Base-by-base conservation (phyloP, 2,888 invertebrate species). In the Dicyrtomina minuta region DNA sequence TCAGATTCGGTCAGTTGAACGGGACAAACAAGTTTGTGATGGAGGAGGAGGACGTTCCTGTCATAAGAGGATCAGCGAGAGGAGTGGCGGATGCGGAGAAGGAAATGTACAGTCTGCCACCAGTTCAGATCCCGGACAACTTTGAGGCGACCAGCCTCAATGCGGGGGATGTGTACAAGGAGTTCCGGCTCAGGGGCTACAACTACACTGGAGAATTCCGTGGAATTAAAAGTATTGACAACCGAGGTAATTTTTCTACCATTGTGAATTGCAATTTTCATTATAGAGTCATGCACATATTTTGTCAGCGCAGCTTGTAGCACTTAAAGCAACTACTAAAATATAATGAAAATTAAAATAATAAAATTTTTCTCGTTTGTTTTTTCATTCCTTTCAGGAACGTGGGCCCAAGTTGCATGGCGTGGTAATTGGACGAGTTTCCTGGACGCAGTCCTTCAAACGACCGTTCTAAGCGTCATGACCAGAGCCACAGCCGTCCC, bases 401-500 rank as follows among this genome's bases (percentile, higher is more conserved):
- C 78, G 0, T 72, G 73, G n/a, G 84, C 83, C 10, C 75, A 80
- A 58, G 79, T 86, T 74, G 84, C 87, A 73, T 97, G 96, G 96
- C 87, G 87, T 66, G 88, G 88, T 75, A 92, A 96, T 83, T 98
- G 96, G 96, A 88, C 96, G 70, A 89, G 95, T 51, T 97, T 90
- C 83, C 88, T 97, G 83, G 98, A 98, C 81, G 93, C 95, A 1
- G 92, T 98, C 90, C 86, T 98, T 59, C 97, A 98, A 83, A 65
- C 65, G 1, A 27, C 39, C 6, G 43, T 43, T 15, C 24, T 68
- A 6, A 68, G 56, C 17, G 33, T 68, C 15, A 51, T 61, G 33
- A 55, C 68, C 17, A 39, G 68, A 39, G 53, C 51, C 53, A 61
- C 61, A 24, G 61, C 55, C 24, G 68, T 68, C 12, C 68, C 68